Percentiles rank a stretch among this genome's conserved stretches.
Evolutionary conservation across 2,888 invertebrate genomes (phyloP).

Genomic region (Pterostichus madidus): DNA sequence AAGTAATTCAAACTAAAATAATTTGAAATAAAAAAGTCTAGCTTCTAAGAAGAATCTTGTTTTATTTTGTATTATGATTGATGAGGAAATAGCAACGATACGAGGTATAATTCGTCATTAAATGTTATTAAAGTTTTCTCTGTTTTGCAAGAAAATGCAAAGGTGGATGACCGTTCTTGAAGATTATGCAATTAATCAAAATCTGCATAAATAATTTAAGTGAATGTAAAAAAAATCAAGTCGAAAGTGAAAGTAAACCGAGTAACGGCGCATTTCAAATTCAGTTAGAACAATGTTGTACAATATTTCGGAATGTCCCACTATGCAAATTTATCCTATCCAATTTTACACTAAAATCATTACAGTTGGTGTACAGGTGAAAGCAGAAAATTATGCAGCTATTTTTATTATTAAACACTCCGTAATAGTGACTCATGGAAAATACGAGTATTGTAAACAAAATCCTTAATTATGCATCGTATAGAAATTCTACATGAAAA

Average conservation of each 20-base stretch:
- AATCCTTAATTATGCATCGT: conserved; percentile 4
- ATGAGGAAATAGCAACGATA: no score
- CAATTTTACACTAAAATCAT: conserved; percentile 50
- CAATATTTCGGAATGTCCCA: conserved; percentile 36
- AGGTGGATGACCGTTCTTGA: conserved; percentile 43
- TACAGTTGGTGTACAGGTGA: conserved; percentile 36
- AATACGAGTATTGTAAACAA: background rate
- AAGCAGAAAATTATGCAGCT: conserved; percentile 32
- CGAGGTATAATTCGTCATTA: background rate
- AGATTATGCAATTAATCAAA: conserved; percentile 43
- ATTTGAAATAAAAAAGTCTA: no score
- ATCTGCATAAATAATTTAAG: conserved; percentile 48
- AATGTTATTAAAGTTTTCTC: background rate
- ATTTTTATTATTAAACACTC: conserved; percentile 19
- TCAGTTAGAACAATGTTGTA: conserved; percentile 9
- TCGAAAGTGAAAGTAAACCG: conserved; percentile 31
- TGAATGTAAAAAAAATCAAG: conserved; percentile 50
- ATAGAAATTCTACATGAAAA: background rate
- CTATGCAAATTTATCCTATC: conserved; percentile 36
- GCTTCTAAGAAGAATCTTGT: no score
- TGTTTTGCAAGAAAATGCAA: conserved; percentile 22
- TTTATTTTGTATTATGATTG: no score
- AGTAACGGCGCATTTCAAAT: conserved; percentile 34
- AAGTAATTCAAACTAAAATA: no score
- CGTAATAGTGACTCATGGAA: conserved; percentile 1